A percentile compares a stretch with the other conserved stretches of the same genome.
These are phyloP conservation scores for Drosophila longiperda DNA, from an alignment of 2,888 invertebrate species.

Conservation along the genomic window DNA sequence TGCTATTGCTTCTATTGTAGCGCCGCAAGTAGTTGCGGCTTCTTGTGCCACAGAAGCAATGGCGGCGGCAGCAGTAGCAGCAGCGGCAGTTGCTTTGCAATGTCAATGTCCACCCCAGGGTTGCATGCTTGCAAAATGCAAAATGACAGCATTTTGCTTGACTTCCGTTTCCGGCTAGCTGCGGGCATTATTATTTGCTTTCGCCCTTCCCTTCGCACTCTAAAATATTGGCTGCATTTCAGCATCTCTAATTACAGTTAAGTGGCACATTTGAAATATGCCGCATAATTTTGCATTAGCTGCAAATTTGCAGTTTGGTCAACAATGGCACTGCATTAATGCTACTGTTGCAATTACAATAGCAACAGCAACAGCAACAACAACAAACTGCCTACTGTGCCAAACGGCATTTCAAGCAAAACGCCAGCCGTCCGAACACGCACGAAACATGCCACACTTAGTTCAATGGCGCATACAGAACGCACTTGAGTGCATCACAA, in stretches of 20 bases:
- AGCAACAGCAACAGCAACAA: slow-evolving; percentile 4
- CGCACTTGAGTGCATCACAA: slow-evolving; percentile 34
- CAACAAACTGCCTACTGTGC: slow-evolving; percentile 2
- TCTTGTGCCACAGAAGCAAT: slow-evolving; percentile 28
- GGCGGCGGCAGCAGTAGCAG: slow-evolving; percentile 15
- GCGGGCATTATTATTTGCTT: slow-evolving; percentile 48
- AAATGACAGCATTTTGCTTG: slow-evolving; percentile 73
- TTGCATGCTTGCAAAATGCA: slow-evolving; percentile 51
- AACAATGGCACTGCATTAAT: slow-evolving; percentile 25
- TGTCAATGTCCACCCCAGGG: slow-evolving; percentile 65
- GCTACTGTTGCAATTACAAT: slow-evolving; percentile 5
- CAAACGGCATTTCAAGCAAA: slow-evolving; percentile 1
- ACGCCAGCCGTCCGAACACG: background rate
- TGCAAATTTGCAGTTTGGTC: slow-evolving; percentile 42
- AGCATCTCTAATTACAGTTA: slow-evolving; percentile 65
- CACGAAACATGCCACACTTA: slow-evolving; percentile 38
- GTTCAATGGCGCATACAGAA: slow-evolving; percentile 20
- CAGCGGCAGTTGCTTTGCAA: slow-evolving; percentile 45
- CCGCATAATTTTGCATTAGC: slow-evolving; percentile 62
- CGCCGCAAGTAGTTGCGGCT: slow-evolving; percentile 59
- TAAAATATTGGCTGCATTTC: slow-evolving; percentile 60
- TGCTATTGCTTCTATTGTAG: slow-evolving; percentile 16
- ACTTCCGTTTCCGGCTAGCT: slow-evolving; percentile 73
- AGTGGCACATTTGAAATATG: slow-evolving; percentile 56
- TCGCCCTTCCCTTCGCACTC: slow-evolving; percentile 26